Conservation (phyloP, 2,888 invertebrate species). For the Heliconius cydno region DNA sequence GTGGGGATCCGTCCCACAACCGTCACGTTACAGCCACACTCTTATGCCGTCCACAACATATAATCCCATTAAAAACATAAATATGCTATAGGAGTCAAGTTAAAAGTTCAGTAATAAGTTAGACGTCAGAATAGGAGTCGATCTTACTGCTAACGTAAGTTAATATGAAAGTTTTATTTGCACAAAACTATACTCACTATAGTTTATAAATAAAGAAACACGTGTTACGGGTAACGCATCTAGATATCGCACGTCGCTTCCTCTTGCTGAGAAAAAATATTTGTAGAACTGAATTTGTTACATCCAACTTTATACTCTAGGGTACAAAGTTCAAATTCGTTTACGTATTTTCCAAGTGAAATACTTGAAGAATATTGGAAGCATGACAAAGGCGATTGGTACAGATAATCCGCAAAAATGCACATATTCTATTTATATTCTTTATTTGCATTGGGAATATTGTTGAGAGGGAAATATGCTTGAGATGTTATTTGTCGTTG, state of each 20-base stretch:
- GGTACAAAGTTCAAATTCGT: conserved; percentile 3
- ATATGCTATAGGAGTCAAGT: no score
- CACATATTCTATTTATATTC: conserved; percentile 22
- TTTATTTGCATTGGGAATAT: conserved; percentile 19
- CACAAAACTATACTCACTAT: not conserved
- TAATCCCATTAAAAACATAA: no score
- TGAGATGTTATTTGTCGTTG: not conserved
- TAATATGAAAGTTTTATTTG: no score
- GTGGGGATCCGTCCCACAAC: no score
- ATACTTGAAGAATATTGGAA: conserved; percentile 23
- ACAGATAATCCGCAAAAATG: conserved; percentile 28
- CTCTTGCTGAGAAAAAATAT: conserved; percentile 54
- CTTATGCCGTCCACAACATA: no score
- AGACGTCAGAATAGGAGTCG: no score
- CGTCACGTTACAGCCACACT: no score
- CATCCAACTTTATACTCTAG: not conserved
- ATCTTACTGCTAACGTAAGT: no score
- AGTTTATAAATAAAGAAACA: not conserved
- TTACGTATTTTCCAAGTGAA: conserved; percentile 3
- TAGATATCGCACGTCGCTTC: conserved; percentile 74
- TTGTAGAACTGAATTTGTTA: not conserved
- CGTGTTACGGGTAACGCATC: conserved; percentile 51
- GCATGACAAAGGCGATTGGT: conserved; percentile 25
- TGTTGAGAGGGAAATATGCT: conserved; percentile 7
- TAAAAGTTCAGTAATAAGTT: no score